Percentiles rank a stretch among this genome's conserved stretches.
Conservation (phyloP, 2,113 vertebrate species). For the Saguinus imperator region DNA sequence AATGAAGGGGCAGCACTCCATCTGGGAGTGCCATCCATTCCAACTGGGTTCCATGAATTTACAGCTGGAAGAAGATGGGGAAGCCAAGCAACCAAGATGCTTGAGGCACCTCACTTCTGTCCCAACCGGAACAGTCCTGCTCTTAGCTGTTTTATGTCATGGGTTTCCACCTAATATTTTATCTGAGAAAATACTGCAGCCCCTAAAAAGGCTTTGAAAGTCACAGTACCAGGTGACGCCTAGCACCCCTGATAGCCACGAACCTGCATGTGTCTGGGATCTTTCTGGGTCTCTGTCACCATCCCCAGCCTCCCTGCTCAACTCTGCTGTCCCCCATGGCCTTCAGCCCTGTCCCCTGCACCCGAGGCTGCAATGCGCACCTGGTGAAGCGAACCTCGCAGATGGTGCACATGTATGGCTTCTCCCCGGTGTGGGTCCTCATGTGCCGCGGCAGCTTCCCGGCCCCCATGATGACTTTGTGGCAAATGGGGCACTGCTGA, state of each 20-base stretch:
- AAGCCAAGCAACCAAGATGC: not conserved
- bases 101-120: not conserved
- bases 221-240: not conserved
- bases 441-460: conserved; percentile 98
- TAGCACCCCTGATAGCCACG: not conserved
- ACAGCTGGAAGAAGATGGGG: too few relatives aligned
- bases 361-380: conserved; percentile 78
- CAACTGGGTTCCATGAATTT: not conserved
- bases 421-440: conserved; percentile 98
- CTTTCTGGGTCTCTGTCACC: not conserved
- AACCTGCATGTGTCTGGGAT: fast-evolving
- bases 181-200: not conserved
- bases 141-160: not conserved
- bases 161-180: not conserved
- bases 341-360: fast-evolving
- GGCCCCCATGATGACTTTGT: conserved; percentile 98
- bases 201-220: not conserved
- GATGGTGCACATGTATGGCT: conserved; percentile 99
- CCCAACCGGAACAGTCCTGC: not conserved
- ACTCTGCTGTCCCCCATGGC: not conserved
- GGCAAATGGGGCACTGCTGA: conserved; percentile 98
- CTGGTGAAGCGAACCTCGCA: conserved; percentile 99
- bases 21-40: not conserved
- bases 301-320: fast-evolving
- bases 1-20: not conserved